phyloP scores from a whole-genome alignment of 2,888 invertebrate genomes.

The Eutolmus rufibarbis region DNA sequence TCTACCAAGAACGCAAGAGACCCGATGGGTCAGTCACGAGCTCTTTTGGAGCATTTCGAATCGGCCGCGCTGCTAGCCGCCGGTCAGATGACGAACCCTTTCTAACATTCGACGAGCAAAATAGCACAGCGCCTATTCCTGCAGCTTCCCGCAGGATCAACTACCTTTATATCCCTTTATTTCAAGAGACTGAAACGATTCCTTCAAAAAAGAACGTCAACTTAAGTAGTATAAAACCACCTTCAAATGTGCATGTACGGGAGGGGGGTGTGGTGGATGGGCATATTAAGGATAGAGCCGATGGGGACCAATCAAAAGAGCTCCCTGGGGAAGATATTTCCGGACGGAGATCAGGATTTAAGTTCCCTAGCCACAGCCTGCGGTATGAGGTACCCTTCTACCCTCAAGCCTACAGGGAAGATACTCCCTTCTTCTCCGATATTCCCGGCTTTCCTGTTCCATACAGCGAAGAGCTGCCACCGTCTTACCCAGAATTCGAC shows the following conservation, averaged over 20 bases:
- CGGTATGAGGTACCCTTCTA: conserved; percentile 60
- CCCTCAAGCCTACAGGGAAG: conserved; percentile 62
- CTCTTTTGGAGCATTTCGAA: conserved; percentile 59
- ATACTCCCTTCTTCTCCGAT: conserved; percentile 58
- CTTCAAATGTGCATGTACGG: conserved; percentile 51
- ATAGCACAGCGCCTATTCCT: conserved; percentile 3
- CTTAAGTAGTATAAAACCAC: conserved; percentile 56
- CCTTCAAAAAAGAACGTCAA: conserved; percentile 53
- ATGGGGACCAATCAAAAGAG: conserved; percentile 49
- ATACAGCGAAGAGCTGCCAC: conserved; percentile 56
- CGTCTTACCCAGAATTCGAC: conserved; percentile 49
- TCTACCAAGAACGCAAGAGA: conserved; percentile 56
- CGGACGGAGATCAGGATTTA: conserved; percentile 61
- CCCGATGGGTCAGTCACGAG: conserved; percentile 58
- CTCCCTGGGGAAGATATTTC: conserved; percentile 47
- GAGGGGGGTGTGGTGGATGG: conserved; percentile 55
- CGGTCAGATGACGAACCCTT: conserved; percentile 43
- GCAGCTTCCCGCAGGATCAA: conserved; percentile 50
- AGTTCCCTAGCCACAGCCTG: conserved; percentile 60
- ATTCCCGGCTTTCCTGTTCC: conserved; percentile 54
- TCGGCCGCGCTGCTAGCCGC: conserved; percentile 46
- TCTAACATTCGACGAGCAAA: conserved; percentile 30
- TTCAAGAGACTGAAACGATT: conserved; percentile 48
- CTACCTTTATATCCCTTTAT: conserved; percentile 59
- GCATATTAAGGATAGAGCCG: conserved; percentile 53